Evolutionary conservation across 2,888 invertebrate species (phyloP).

Genomic region (Leptinotarsa tumamoca): DNA sequence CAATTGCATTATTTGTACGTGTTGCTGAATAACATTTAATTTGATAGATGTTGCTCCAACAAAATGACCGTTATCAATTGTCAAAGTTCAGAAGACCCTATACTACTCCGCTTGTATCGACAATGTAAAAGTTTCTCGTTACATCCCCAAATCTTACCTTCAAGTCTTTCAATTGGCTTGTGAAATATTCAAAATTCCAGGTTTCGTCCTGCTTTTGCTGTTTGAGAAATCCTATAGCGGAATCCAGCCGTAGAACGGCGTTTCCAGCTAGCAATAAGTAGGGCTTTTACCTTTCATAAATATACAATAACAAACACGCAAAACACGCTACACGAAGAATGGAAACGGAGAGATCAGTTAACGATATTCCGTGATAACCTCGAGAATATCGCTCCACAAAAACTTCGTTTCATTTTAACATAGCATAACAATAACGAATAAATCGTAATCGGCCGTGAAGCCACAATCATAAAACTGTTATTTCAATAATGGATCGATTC

Average conservation of each 20-base stretch:
- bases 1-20: too few relatives aligned
- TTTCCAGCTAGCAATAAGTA: neutral
- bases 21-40: too few relatives aligned
- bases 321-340: conserved; percentile 3
- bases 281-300: conserved; percentile 1
- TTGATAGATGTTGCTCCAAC: too few relatives aligned
- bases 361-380: conserved; percentile 35
- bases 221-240: neutral
- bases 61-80: too few relatives aligned
- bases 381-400: conserved; percentile 23
- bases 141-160: too few relatives aligned
- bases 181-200: too few relatives aligned
- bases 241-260: neutral
- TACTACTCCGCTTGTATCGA: too few relatives aligned
- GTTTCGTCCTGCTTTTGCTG: too few relatives aligned
- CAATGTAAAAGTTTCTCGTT: too few relatives aligned
- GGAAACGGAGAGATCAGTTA: conserved; percentile 30
- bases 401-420: neutral
- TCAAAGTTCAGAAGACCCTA: too few relatives aligned
- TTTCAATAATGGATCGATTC: too few relatives aligned
- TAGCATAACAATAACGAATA: neutral
- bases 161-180: too few relatives aligned
- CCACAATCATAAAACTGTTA: neutral
- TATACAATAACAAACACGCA: conserved; percentile 5
- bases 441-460: neutral